Conservation (phyloP, 2,797 vertebrate species). For the Mastacembelus armatus region DNA sequence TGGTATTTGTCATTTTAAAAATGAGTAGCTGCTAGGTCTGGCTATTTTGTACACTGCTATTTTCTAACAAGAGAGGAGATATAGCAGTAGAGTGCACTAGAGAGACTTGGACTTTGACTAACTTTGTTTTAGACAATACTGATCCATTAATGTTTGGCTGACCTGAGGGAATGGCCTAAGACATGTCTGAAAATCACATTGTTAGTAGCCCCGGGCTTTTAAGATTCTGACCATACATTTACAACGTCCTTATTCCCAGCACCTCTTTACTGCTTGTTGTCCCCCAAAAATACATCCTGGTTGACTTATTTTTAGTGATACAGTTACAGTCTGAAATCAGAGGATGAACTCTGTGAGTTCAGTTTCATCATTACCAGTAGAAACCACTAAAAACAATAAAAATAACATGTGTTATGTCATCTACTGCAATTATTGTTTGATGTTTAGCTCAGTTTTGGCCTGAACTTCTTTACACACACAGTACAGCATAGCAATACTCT, state of each 20-base stretch:
- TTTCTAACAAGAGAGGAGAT: not conserved
- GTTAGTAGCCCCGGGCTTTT: not conserved
- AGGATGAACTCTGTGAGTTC: too few species aligned
- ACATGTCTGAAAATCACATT: not conserved
- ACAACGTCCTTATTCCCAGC: not conserved
- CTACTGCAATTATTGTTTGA: constrained; percentile 23
- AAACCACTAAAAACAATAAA: too few species aligned
- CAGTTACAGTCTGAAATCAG: not conserved
- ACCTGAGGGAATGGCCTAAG: constrained; percentile 1
- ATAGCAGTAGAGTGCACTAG: not conserved
- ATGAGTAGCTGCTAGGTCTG: not conserved
- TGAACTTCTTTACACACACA: constrained; percentile 26
- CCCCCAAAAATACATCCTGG: not conserved
- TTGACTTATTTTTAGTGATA: not conserved
- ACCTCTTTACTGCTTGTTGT: not conserved
- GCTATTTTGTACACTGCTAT: not conserved
- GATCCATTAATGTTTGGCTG: not conserved
- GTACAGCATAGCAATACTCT: constrained; percentile 60
- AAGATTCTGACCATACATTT: not conserved
- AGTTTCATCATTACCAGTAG: too few species aligned
- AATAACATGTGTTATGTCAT: too few species aligned
- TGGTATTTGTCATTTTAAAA: too few species aligned
- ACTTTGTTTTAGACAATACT: not conserved
- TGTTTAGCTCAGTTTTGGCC: constrained; percentile 27
- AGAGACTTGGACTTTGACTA: not conserved